These are phyloP conservation scores for Isurus oxyrinchus DNA, from an alignment of 2,113 vertebrate genomes.

Conservation along the genomic window DNA sequence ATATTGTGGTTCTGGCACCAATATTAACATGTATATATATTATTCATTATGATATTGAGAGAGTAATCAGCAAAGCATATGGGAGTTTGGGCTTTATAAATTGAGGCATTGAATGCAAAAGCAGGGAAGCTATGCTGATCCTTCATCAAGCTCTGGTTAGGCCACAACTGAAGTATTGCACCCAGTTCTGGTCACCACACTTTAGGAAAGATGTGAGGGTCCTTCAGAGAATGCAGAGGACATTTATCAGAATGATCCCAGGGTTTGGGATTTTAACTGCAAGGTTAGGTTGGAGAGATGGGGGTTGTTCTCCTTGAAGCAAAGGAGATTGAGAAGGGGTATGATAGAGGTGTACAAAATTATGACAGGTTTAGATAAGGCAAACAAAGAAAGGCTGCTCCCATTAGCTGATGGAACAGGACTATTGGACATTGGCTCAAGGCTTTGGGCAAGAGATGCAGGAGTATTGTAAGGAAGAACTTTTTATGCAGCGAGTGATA, in stretches of 20 bases:
- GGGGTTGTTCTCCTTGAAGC: not conserved
- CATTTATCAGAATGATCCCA: not conserved
- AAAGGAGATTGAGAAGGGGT: not conserved
- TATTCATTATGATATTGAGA: not conserved
- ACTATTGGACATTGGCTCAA: not conserved
- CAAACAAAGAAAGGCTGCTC: not conserved
- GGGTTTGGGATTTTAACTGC: not conserved
- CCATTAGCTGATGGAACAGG: not conserved
- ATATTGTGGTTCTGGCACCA: not conserved
- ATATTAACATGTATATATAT: not conserved
- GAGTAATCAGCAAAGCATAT: not conserved
- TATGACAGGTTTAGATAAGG: no score
- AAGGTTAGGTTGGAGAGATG: not conserved
- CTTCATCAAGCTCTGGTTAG: not conserved
- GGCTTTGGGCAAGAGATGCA: not conserved
- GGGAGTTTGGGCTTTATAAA: not conserved
- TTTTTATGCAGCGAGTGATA: not conserved
- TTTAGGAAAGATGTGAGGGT: not conserved
- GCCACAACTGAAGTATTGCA: not conserved
- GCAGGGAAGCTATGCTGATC: not conserved
- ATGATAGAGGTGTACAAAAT: not conserved
- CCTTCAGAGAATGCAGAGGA: not conserved
- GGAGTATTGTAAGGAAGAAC: not conserved
- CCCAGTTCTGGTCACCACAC: no score
- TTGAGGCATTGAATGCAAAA: no score